Base-by-base conservation (phyloP, 2,797 vertebrate species). In the Sebastes kiyomatsui region DNA sequence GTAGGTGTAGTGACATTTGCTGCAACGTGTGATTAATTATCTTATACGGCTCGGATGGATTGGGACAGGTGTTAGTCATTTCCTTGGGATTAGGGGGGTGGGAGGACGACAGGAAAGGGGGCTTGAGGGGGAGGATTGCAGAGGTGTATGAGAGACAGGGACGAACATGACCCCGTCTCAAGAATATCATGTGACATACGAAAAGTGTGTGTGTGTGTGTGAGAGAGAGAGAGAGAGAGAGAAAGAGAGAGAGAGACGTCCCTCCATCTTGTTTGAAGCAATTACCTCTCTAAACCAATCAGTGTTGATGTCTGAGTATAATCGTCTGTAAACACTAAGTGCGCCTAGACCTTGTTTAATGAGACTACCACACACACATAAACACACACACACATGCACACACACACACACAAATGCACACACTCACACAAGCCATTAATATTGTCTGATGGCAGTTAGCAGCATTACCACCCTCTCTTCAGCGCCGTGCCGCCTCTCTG, bases 261-360 rank as follows among this genome's bases (percentile, higher is more conserved):
- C 71, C 58, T 35, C 46, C 22, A 66, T 78, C 75, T 83, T 90
- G 82, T 91, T 87, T 69, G 28, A 38, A 88, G 82, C 81, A 85
- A 93, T 93, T 92, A 93, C 91, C 87, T 84, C 87, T 87, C 73
- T 85, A 90, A 81, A 86, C 77, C 86, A 90, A 92, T 94, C 85
- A 88, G 76, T 76, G 83, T 71, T 90, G 88, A 91, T 87, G 91
- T 79, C 81, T 85, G 86, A 64, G 68, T 87, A 91, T 87, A 87
- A 90, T 88, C 66, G 62, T 84, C 80, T 86, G 87, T 90, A 89
- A 93, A 93, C 87, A 89, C 66, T 70, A 87, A 89, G 82, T 82
- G 78, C 8, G 30, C 67, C 67, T 33, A 80, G 72, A 79, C 79
- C 77, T 83, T 77, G 46, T 88, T 90, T 91, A 90, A 94, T 93